A percentile compares a stretch with the other conserved stretches of the same genome.
These are phyloP conservation scores for Morus bassanus DNA, from an alignment of 2,797 vertebrate genomes.

Conservation along the genomic window DNA sequence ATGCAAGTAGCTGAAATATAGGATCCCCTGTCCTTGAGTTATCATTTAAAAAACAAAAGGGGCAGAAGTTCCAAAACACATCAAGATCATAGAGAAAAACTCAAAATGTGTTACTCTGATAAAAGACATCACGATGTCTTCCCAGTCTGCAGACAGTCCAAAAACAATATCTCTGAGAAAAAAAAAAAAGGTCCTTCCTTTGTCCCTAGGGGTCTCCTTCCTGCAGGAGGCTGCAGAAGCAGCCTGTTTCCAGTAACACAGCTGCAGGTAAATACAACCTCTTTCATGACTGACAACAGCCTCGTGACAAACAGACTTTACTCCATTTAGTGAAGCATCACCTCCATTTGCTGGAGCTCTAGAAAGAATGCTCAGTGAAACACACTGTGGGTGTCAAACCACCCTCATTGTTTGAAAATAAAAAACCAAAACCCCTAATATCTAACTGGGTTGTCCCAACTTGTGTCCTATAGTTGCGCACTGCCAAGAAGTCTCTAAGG, in stretches of 20 bases:
- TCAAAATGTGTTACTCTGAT: background rate
- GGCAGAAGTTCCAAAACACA: background rate
- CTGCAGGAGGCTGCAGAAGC: background rate
- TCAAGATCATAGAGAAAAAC: background rate
- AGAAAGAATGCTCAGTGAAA: background rate
- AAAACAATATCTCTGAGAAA: background rate
- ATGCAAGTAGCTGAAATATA: background rate
- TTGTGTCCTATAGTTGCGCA: background rate
- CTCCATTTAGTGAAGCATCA: background rate
- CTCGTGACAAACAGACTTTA: background rate
- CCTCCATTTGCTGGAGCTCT: background rate
- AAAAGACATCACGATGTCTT: background rate
- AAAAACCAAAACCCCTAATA: background rate
- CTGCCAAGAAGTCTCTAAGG: background rate
- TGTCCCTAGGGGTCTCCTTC: background rate
- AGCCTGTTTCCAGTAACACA: background rate
- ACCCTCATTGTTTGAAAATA: background rate
- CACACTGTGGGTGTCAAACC: background rate
- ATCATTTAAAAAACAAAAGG: background rate
- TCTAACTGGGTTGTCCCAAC: background rate
- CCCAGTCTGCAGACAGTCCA: background rate
- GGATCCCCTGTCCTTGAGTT: background rate
- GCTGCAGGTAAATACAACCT: fast-evolving
- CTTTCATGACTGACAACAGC: background rate
- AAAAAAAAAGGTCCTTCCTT: background rate